Conservation (phyloP, 1,140 invertebrate species). For the Drosophila nasuta region DNA sequence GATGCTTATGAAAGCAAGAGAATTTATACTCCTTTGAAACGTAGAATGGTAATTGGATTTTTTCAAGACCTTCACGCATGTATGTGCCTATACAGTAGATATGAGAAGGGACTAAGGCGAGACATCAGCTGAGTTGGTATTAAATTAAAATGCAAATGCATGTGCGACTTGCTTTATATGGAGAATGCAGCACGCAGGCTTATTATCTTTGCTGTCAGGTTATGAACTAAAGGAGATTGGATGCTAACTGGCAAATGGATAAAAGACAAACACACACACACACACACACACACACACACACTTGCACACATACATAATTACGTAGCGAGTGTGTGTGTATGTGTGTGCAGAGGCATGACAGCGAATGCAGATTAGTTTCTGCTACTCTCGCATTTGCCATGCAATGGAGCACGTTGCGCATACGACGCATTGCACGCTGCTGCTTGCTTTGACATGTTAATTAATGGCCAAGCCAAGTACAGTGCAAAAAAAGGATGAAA, state of each 20-base stretch:
- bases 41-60: not conserved
- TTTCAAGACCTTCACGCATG: not conserved
- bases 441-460: slow-evolving; percentile 55
- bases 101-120: not conserved
- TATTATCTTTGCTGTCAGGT: slow-evolving; percentile 20
- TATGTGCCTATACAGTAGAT: not conserved
- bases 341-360: slow-evolving; percentile 15
- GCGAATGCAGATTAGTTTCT: slow-evolving; percentile 50
- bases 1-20: too few species aligned
- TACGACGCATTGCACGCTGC: slow-evolving; percentile 37
- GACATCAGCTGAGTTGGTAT: not conserved
- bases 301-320: slow-evolving; percentile 11
- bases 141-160: slow-evolving; percentile 3
- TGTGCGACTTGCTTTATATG: not conserved
- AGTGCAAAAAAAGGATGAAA: slow-evolving; percentile 7
- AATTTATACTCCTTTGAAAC: too few species aligned
- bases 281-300: not conserved
- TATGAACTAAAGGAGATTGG: slow-evolving; percentile 23
- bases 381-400: slow-evolving; percentile 11
- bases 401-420: slow-evolving; percentile 43
- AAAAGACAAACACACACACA: not conserved
- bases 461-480: slow-evolving; percentile 37
- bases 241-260: slow-evolving; percentile 10
- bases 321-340: not conserved
- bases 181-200: slow-evolving; percentile 1